phyloP scores from a whole-genome alignment of 2,113 vertebrate genomes.

The Lepus europaeus region DNA sequence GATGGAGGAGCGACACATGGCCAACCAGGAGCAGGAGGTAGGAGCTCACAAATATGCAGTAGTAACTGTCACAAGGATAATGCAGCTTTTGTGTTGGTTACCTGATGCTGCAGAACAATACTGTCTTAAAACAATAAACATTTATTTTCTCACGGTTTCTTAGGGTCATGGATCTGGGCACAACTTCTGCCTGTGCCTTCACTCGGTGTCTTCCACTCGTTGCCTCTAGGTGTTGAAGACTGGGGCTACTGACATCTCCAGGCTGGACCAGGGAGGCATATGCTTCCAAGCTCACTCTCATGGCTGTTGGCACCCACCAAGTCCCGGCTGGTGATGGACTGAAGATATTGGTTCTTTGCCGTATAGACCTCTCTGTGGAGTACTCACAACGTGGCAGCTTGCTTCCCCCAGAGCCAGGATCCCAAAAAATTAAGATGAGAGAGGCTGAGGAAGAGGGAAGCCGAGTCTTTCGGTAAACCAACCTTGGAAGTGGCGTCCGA shows the following conservation, averaged over 20 bases:
- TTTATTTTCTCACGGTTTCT: not conserved
- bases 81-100: too few relatives aligned
- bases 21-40: not conserved
- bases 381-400: not conserved
- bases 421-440: not conserved
- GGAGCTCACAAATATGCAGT: not conserved
- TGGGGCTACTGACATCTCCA: not conserved
- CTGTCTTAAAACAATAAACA: not conserved
- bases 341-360: not conserved
- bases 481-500: not conserved
- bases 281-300: not conserved
- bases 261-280: not conserved
- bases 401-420: not conserved
- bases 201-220: not conserved
- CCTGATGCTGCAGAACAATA: not conserved
- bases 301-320: fast-evolving
- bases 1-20: not conserved
- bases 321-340: not conserved
- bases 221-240: not conserved
- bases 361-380: not conserved
- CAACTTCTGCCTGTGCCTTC: not conserved
- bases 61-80: not conserved
- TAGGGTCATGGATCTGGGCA: not conserved
- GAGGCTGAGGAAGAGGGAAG: not conserved
- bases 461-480: not conserved